Evolutionary conservation across 2,888 invertebrate species (phyloP).

Genomic region (Crioceris asparagi): DNA sequence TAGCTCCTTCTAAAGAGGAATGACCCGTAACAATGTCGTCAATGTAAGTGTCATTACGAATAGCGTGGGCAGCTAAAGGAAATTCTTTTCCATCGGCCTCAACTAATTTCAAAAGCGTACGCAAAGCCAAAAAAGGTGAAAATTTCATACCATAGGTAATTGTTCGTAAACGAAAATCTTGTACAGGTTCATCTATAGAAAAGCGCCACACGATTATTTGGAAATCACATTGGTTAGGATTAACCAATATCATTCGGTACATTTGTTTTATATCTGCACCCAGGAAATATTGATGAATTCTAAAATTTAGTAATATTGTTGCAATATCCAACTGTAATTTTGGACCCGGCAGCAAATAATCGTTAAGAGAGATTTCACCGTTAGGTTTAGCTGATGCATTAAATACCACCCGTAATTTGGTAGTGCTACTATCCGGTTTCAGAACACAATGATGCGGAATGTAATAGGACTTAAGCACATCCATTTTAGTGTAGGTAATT

Average conservation of each 20-base stretch:
- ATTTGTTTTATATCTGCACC: constrained; percentile 21
- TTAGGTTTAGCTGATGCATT: too few relatives aligned
- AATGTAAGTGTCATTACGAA: constrained; percentile 16
- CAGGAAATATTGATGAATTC: constrained; percentile 16
- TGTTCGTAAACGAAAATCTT: too few relatives aligned
- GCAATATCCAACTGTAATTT: too few relatives aligned
- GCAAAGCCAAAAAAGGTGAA: constrained; percentile 23
- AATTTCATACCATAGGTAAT: constrained; percentile 16
- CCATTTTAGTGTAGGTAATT: too few relatives aligned
- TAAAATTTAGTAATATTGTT: too few relatives aligned
- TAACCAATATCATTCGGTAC: constrained; percentile 18
- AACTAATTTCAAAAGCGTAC: constrained; percentile 14
- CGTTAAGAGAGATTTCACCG: too few relatives aligned
- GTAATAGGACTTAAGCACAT: too few relatives aligned
- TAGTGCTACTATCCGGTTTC: too few relatives aligned
- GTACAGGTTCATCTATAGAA: too few relatives aligned
- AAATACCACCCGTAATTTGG: too few relatives aligned
- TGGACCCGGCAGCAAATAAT: too few relatives aligned
- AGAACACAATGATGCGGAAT: too few relatives aligned
- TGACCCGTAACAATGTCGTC: constrained; percentile 17
- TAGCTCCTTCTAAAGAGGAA: constrained; percentile 4
- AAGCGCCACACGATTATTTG: constrained; percentile 21
- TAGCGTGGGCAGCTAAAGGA: constrained; percentile 11
- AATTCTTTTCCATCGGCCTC: constrained; percentile 7
- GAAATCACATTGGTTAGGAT: constrained; percentile 11